phyloP scores from a whole-genome alignment of 1,140 invertebrate genomes.

The Tetragnatha versicolor region DNA sequence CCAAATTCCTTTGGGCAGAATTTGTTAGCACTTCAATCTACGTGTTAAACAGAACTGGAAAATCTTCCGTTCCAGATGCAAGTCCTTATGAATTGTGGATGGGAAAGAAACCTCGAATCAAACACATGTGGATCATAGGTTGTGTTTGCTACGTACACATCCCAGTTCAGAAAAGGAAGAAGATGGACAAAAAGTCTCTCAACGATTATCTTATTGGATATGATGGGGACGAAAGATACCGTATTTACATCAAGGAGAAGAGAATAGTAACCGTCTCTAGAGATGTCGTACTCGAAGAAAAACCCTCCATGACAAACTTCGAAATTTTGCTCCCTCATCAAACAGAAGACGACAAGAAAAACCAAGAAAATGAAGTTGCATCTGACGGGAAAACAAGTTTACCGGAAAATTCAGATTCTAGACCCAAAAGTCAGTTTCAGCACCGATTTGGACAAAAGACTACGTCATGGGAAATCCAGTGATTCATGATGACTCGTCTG shows the following conservation, averaged over 20 bases:
- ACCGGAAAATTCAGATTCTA: not conserved
- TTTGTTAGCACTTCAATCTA: not conserved
- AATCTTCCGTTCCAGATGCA: not conserved
- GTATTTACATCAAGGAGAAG: not conserved
- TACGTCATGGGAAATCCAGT: not conserved
- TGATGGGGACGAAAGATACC: constrained; percentile 21
- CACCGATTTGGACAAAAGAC: not conserved
- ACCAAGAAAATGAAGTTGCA: not conserved
- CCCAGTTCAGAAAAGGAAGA: constrained; percentile 23
- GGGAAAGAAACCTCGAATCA: constrained; percentile 14
- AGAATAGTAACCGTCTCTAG: not conserved
- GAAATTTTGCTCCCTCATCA: not conserved
- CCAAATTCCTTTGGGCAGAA: not conserved
- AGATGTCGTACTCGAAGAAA: constrained; percentile 9
- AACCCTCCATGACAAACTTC: not conserved
- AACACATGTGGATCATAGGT: constrained; percentile 28
- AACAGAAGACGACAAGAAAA: too few species aligned
- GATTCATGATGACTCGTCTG: not conserved
- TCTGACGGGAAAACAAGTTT: not conserved
- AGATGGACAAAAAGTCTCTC: constrained; percentile 43
- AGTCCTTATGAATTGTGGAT: constrained; percentile 44
- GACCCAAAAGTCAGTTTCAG: not conserved
- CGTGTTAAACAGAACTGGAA: constrained; percentile 28
- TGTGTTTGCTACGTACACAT: constrained; percentile 29
- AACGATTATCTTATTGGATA: constrained; percentile 43